A percentile compares a stretch with the other conserved stretches of the same genome.
Conservation (phyloP, 2,797 vertebrate genomes). For the Fistularia commersonii region DNA sequence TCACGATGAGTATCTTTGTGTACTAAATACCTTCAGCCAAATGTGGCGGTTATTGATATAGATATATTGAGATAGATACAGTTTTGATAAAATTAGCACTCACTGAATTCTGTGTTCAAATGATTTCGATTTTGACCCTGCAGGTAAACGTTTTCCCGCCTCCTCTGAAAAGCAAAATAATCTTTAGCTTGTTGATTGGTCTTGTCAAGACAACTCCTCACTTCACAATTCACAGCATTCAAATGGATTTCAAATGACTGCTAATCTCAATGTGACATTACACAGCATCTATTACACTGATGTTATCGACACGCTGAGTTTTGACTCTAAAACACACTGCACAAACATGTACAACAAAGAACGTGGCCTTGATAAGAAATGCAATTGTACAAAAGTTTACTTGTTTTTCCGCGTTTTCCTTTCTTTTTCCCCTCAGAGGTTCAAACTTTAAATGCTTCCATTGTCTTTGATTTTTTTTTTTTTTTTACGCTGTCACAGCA, state of each 20-base stretch:
- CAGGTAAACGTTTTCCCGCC: too few relatives aligned
- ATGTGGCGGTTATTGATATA: too few relatives aligned
- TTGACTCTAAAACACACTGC: slow-evolving; percentile 25
- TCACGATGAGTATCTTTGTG: too few relatives aligned
- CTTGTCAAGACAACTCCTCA: too few relatives aligned
- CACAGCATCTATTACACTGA: slow-evolving; percentile 18
- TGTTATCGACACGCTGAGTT: slow-evolving; percentile 7
- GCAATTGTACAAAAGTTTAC: slow-evolving; percentile 13
- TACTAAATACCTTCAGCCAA: too few relatives aligned
- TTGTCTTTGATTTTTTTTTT: not conserved
- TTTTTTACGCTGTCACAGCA: not conserved
- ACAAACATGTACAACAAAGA: slow-evolving; percentile 8
- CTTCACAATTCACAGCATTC: not conserved
- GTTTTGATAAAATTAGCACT: too few relatives aligned
- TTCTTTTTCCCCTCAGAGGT: not conserved
- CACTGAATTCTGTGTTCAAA: too few relatives aligned
- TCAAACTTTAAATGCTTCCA: not conserved
- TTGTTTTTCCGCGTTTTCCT: not conserved
- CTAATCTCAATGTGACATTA: slow-evolving; percentile 34
- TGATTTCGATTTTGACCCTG: too few relatives aligned
- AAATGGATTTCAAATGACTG: slow-evolving; percentile 26
- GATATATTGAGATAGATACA: too few relatives aligned
- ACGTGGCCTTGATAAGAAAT: not conserved
- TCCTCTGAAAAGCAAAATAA: not conserved
- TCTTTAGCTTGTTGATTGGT: not conserved